Percentiles rank a stretch among this genome's conserved stretches.
These are phyloP conservation scores for Apodemia zela DNA, from an alignment of 2,888 invertebrate genomes.

Conservation along the genomic window DNA sequence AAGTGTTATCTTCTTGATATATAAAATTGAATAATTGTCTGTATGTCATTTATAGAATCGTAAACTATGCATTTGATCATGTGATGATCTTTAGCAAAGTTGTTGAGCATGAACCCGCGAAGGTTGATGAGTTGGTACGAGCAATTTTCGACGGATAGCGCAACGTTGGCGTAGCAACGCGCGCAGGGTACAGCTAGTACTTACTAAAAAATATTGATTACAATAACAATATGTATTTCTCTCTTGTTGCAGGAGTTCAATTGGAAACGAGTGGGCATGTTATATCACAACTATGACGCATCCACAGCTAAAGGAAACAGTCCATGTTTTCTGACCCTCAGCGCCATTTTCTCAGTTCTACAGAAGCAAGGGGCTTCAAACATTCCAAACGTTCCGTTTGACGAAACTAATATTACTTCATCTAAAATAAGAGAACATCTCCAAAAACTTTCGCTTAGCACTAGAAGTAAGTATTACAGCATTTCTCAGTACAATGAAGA, in stretches of 20 bases:
- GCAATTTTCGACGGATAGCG: no score
- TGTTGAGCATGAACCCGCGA: no score
- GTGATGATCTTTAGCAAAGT: no score
- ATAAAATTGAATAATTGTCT: no score
- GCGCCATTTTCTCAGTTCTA: slow-evolving; percentile 81
- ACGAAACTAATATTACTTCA: slow-evolving; percentile 79
- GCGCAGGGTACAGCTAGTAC: no score
- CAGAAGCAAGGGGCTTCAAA: slow-evolving; percentile 70
- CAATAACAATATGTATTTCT: no score
- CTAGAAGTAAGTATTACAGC: slow-evolving; percentile 83
- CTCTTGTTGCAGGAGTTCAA: slow-evolving; percentile 82
- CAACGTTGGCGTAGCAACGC: no score
- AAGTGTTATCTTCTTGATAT: no score
- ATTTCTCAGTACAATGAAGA: not conserved
- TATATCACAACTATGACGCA: slow-evolving; percentile 86
- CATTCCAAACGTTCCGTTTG: slow-evolving; percentile 81
- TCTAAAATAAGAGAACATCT: slow-evolving; percentile 81
- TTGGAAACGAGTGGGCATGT: slow-evolving; percentile 86
- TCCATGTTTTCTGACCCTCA: slow-evolving; percentile 88
- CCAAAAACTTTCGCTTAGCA: slow-evolving; percentile 79
- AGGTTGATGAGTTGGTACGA: no score
- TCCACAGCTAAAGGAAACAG: slow-evolving; percentile 84
- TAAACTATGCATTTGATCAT: no score
- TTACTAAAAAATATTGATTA: no score
- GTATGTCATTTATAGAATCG: no score